A percentile compares a stretch with the other conserved stretches of the same genome.
Conservation (phyloP, 2,113 vertebrate species). For the Hymenochirus boettgeri region DNA sequence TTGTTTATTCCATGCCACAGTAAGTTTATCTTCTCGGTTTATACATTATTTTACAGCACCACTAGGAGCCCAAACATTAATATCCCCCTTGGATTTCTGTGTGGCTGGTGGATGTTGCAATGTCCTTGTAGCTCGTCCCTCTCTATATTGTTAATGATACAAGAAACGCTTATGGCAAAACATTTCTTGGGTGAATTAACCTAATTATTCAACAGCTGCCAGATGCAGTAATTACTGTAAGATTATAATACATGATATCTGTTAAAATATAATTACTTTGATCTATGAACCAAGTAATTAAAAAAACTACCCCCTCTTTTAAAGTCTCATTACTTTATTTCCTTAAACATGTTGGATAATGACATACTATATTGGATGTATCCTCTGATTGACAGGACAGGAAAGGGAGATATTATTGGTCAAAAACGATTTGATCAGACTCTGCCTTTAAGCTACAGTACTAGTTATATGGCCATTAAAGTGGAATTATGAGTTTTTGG, state of each 20-base stretch:
- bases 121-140: slow-evolving; percentile 10
- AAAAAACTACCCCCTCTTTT: slow-evolving; percentile 56
- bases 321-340: slow-evolving; percentile 57
- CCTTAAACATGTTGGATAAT: slow-evolving; percentile 57
- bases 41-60: not conserved
- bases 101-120: not conserved
- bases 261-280: slow-evolving; percentile 58
- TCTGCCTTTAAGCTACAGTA: slow-evolving; percentile 9
- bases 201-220: slow-evolving; percentile 56
- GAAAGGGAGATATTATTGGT: slow-evolving; percentile 51
- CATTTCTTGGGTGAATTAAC: slow-evolving; percentile 46
- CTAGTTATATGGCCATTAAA: too few relatives aligned
- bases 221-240: slow-evolving; percentile 56
- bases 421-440: slow-evolving; percentile 45
- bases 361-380: slow-evolving; percentile 49
- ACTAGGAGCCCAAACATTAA: not conserved
- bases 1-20: not conserved
- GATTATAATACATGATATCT: slow-evolving; percentile 55
- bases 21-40: not conserved
- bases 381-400: slow-evolving; percentile 49
- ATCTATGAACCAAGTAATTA: slow-evolving; percentile 61
- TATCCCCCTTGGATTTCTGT: not conserved
- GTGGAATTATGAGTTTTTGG: too few relatives aligned
- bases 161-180: slow-evolving; percentile 33
- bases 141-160: slow-evolving; percentile 20